Conservation (phyloP, 2,113 vertebrate genomes). For the Grammomys dolichurus region DNA sequence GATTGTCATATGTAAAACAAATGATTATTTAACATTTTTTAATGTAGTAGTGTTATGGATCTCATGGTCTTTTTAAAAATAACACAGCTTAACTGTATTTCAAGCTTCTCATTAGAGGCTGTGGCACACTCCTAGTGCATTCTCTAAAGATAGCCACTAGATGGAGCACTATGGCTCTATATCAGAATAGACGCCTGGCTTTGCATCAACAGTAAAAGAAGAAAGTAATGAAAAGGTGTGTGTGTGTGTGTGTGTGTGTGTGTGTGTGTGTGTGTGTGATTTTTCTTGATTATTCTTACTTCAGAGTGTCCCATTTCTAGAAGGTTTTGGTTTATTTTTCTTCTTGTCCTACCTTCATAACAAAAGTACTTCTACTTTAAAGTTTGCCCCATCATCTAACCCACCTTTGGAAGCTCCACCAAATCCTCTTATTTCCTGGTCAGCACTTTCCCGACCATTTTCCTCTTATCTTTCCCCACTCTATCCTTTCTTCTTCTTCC, state of each 20-base stretch:
- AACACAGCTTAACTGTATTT: background rate
- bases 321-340: conserved; percentile 15
- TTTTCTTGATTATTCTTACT: background rate
- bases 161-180: conserved; percentile 26
- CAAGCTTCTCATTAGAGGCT: background rate
- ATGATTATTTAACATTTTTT: background rate
- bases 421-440: background rate
- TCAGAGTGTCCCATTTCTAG: background rate
- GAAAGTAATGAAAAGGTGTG: background rate
- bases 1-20: background rate
- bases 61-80: background rate
- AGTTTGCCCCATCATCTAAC: background rate
- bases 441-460: background rate
- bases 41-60: background rate
- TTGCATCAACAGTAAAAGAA: background rate
- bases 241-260: background rate
- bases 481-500: background rate
- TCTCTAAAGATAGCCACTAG: conserved; percentile 31
- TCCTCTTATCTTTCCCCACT: conserved; percentile 1
- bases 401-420: background rate
- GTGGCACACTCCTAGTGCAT: background rate
- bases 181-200: background rate
- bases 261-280: background rate
- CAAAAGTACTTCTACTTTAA: background rate
- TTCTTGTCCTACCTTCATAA: background rate